Base-by-base conservation (phyloP, 1,140 invertebrate species). In the Patella vulgata region DNA sequence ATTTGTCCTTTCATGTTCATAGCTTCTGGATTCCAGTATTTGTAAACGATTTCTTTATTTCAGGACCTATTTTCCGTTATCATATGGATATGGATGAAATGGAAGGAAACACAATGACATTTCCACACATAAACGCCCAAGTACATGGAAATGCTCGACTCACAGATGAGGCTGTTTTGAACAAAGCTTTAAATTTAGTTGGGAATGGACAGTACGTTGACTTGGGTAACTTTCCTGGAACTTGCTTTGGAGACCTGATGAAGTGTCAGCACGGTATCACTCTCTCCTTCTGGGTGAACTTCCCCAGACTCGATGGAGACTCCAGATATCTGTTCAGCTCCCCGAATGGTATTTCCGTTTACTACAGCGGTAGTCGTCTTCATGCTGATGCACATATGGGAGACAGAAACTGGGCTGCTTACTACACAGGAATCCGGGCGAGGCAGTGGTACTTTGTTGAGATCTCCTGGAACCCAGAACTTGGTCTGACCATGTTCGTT, bases 401-500 rank as follows among this genome's bases (percentile, higher is more conserved):
- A 11, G 58, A 21, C 42, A 63, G 66, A 55, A 48, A 28, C 39
- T 39, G 0, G 47, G 59, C 36, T 53, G 61, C 23, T 21, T 46
- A 53, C 40, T 70, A 55, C 58, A 59, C 65, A 28, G 65, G 66
- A 19, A 44, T 81, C 28, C 27, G 62, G 30, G 58, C 59, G 3
- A 73, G 65, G 17, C 52, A 39, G 19, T 84, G 81, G 80, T 79
- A 83, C 59, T 84, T 80, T 61, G 56, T 82, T 12, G 82, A 84
- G 67, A 36, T 82, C 17, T 79, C 75, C 11, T 84, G 80, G 79
- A 56, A 53, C 17, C 58, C 43, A 5, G 51, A 70, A 4, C 66
- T 52, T 5, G 77, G 80, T 12, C 57, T 82, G 3, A 50, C 59
- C 14, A 68, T 84, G 53, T 82, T 67, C 53, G 52, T 80, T 9